These are phyloP conservation scores for Marasmarcha lunaedactyla DNA, from an alignment of 2,888 invertebrate species.

Conservation along the genomic window DNA sequence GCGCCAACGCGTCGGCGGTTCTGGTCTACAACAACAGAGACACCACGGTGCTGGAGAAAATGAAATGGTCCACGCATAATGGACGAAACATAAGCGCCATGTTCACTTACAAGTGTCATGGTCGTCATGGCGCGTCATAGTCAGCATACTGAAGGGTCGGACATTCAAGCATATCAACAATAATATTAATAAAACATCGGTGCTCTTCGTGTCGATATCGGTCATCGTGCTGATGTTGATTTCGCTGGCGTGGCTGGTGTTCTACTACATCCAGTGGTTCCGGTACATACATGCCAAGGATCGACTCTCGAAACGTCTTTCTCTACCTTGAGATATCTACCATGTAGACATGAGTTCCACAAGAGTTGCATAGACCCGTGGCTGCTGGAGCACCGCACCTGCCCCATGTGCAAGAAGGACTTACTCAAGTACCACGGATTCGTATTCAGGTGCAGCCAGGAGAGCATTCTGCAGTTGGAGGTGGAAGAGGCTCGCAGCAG, in stretches of 20 bases:
- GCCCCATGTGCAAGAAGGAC: slow-evolving; percentile 98
- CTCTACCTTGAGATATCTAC: slow-evolving; percentile 88
- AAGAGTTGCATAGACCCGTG: slow-evolving; percentile 96
- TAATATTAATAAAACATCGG: slow-evolving; percentile 90
- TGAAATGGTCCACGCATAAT: slow-evolving; percentile 77
- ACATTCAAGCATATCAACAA: slow-evolving; percentile 69
- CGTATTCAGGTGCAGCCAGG: slow-evolving; percentile 88
- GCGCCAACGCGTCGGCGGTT: slow-evolving; percentile 81
- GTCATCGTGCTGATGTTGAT: slow-evolving; percentile 96
- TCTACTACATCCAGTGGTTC: slow-evolving; percentile 96
- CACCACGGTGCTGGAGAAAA: slow-evolving; percentile 77
- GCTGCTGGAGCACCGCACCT: slow-evolving; percentile 93
- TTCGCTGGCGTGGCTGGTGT: slow-evolving; percentile 93
- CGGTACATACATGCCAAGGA: slow-evolving; percentile 96
- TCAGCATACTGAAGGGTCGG: slow-evolving; percentile 78
- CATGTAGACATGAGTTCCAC: slow-evolving; percentile 96
- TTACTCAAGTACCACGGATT: slow-evolving; percentile 91
- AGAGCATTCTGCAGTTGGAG: slow-evolving; percentile 84
- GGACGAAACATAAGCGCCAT: slow-evolving; percentile 85
- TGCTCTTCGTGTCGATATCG: slow-evolving; percentile 94
- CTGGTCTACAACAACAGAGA: slow-evolving; percentile 85
- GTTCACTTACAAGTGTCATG: slow-evolving; percentile 84
- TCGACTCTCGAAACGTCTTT: slow-evolving; percentile 85
- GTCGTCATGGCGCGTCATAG: slow-evolving; percentile 77
- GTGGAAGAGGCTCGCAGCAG: slow-evolving; percentile 65